Evolutionary conservation across 2,797 vertebrate species (phyloP), one percentile per base, ranked within the genome.

Genomic region (Knipowitschia caucasica): DNA sequence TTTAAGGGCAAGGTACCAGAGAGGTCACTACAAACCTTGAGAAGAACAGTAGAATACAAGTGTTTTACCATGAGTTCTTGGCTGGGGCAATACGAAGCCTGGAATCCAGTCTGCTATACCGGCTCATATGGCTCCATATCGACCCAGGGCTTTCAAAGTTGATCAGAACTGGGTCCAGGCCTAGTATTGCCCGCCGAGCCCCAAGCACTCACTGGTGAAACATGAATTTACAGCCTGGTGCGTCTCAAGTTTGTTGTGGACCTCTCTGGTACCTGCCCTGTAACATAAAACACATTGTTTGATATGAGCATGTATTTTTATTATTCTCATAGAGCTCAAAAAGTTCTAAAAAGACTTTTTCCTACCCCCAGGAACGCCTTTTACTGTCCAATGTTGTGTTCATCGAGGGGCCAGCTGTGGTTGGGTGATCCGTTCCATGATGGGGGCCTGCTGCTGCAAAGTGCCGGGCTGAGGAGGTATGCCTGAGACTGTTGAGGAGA

Each of bases 191-290:
- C n/a, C n/a, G n/a, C n/a, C n/a, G n/a, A n/a, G n/a, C n/a, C n/a
- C n/a, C n/a, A n/a, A n/a, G n/a, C n/a, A n/a, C n/a, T n/a, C n/a
- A n/a, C n/a, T n/a, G n/a, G n/a, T n/a, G n/a, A n/a, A n/a, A n/a
- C n/a, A n/a, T n/a, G n/a, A n/a, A n/a, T n/a, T n/a, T n/a, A 98
- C 97, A n/a, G n/a, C n/a, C n/a, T 96, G 95, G 93, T 98, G 94
- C 87, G 99, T 97, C 91, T 99, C 97, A 83, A 99, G 90, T 90
- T 98, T 99, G 92, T 99, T 99, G 90, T 99, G 96, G 75, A 96
- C 95, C 89, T 99, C 97, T 92, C 97, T 93, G 86, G 96, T 99
- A 73, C 97, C 97, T 81, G 97, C 94, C 91, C 97, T 99, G 91
- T 71, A 71, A 84, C 3, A 39, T 39, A 11, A 18, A 7, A 10